Conservation (phyloP, 2,797 vertebrate species). For the Mormyrus hasselquistii region DNA sequence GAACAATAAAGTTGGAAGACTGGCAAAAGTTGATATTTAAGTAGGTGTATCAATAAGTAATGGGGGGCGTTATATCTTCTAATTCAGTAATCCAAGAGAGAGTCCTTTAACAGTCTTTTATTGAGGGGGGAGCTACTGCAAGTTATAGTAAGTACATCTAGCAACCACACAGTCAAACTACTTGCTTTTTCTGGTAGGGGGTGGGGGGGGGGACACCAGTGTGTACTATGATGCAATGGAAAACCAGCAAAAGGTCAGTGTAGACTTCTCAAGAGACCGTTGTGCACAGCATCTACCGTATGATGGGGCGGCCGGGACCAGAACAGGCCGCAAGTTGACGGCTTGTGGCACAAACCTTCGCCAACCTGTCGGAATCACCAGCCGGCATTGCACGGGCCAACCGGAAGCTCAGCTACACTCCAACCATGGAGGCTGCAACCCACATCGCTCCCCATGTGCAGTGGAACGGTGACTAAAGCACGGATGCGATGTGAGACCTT, state of each 20-base stretch:
- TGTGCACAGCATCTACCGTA: background rate
- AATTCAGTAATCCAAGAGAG: background rate
- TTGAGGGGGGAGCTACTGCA: background rate
- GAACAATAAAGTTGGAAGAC: background rate
- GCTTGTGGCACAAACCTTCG: background rate
- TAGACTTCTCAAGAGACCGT: background rate
- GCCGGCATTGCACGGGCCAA: background rate
- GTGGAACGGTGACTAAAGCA: background rate
- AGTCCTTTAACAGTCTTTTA: conserved; percentile 2
- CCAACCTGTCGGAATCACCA: background rate
- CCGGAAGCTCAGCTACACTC: background rate
- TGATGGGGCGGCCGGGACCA: background rate
- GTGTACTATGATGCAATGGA: background rate
- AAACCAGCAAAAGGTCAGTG: background rate
- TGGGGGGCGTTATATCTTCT: background rate
- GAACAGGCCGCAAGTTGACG: background rate
- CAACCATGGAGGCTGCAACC: background rate
- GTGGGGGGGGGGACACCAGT: background rate
- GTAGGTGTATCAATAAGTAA: background rate
- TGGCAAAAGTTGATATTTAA: background rate
- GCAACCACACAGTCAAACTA: background rate
- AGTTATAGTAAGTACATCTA: background rate
- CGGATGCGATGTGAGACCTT: background rate
- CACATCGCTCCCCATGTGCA: too few relatives aligned
- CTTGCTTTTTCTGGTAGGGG: background rate